A percentile compares a stretch with the other conserved stretches of the same genome.
Conservation (phyloP, 2,113 vertebrate genomes). For the Odobenus rosmarus region DNA sequence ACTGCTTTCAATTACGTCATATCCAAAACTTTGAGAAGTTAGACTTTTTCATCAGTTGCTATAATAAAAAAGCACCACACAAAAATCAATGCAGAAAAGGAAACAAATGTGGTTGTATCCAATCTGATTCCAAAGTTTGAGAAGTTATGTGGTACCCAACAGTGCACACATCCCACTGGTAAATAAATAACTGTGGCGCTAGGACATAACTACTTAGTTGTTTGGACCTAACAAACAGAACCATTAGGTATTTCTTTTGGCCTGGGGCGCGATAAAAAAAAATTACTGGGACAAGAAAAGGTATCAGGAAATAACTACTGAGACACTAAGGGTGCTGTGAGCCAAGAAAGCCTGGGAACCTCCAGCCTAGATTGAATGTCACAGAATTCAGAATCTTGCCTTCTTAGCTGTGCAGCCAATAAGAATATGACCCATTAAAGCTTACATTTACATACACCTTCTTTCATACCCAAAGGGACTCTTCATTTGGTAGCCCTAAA, state of each 20-base stretch:
- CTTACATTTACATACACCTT: background rate
- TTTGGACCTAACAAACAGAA: background rate
- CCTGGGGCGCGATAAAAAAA: background rate
- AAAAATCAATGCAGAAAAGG: background rate
- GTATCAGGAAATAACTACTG: background rate
- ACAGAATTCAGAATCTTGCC: background rate
- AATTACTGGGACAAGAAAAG: background rate
- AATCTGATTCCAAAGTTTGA: background rate
- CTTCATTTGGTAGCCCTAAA: background rate
- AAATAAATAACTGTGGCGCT: background rate
- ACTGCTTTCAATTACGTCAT: background rate
- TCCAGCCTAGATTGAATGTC: background rate
- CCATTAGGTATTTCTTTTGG: background rate
- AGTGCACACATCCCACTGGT: background rate
- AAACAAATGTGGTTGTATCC: background rate
- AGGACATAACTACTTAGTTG: background rate
- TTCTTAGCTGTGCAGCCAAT: background rate
- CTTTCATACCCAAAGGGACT: background rate
- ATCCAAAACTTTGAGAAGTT: background rate
- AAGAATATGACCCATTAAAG: background rate
- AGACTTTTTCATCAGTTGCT: background rate
- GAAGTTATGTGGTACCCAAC: background rate
- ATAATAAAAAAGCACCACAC: conserved; percentile 10
- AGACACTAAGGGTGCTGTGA: background rate
- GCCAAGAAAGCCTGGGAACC: background rate